phyloP scores from a whole-genome alignment of 2,113 vertebrate species.

The Onychostruthus taczanowskii region DNA sequence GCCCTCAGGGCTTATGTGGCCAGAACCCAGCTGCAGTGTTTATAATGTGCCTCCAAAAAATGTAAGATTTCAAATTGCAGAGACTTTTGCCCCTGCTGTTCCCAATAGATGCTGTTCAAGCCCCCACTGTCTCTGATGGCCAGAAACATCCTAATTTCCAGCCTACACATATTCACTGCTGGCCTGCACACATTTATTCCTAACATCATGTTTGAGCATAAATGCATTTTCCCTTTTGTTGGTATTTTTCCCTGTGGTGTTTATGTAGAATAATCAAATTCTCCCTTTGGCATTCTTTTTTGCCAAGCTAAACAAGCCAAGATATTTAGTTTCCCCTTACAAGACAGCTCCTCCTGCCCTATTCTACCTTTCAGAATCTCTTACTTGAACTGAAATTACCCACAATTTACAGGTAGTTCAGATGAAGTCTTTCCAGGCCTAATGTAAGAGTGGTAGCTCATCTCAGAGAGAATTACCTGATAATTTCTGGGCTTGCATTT shows the following conservation, averaged over 20 bases:
- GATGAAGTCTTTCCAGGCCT: not conserved
- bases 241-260: slow-evolving; percentile 35
- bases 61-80: not conserved
- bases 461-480: not conserved
- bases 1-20: not conserved
- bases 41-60: not conserved
- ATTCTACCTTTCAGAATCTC: not conserved
- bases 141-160: slow-evolving; percentile 26
- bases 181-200: not conserved
- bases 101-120: not conserved
- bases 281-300: not conserved
- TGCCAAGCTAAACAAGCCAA: not conserved
- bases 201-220: slow-evolving; percentile 14
- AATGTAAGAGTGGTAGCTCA: not conserved
- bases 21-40: slow-evolving; percentile 6
- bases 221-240: slow-evolving; percentile 29
- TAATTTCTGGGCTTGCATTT: not conserved
- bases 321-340: not conserved
- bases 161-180: not conserved
- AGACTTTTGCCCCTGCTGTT: slow-evolving; percentile 16
- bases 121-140: not conserved
- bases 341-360: not conserved
- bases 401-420: not conserved
- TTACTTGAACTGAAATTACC: slow-evolving; percentile 11
- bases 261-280: slow-evolving; percentile 33